Evolutionary conservation across 2,113 vertebrate genomes (phyloP).

Genomic region (Trematomus loennbergii): DNA sequence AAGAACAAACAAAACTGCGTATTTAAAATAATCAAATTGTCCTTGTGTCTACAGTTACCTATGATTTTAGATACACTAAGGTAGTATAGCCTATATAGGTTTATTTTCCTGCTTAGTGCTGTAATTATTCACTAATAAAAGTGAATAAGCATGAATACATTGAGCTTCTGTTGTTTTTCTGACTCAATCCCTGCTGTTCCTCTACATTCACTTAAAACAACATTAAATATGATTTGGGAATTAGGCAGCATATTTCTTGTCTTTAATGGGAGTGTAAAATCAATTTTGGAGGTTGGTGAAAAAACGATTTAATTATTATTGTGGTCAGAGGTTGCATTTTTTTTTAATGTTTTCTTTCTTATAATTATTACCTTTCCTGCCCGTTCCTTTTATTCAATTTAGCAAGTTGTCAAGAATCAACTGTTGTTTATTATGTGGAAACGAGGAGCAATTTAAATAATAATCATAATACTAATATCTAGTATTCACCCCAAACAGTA

Average conservation of each 20-base stretch:
- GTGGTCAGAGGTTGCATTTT: neutral
- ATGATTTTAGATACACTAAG: neutral
- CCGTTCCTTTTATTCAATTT: conserved; percentile 12
- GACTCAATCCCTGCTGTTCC: conserved; percentile 47
- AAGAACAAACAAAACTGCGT: neutral
- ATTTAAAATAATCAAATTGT: neutral
- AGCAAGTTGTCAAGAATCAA: neutral
- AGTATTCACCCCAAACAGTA: neutral
- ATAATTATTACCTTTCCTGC: neutral
- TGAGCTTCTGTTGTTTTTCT: conserved; percentile 20
- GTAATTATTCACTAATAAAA: conserved; percentile 43
- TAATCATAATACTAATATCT: conserved; percentile 7
- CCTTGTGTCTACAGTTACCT: neutral
- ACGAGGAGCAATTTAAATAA: conserved; percentile 1
- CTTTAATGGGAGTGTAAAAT: conserved; percentile 45
- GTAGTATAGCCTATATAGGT: neutral
- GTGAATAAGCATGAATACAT: conserved; percentile 37
- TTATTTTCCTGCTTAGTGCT: conserved; percentile 21
- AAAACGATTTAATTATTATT: conserved; percentile 24
- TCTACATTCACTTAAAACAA: conserved; percentile 30
- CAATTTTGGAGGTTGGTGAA: conserved; percentile 28
- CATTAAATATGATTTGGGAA: conserved; percentile 39
- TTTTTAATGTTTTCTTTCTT: neutral
- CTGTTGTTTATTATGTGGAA: conserved; percentile 3
- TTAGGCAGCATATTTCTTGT: conserved; percentile 16